Conservation (phyloP, 2,113 vertebrate species). For the Dunckerocampus dactyliophorus region DNA sequence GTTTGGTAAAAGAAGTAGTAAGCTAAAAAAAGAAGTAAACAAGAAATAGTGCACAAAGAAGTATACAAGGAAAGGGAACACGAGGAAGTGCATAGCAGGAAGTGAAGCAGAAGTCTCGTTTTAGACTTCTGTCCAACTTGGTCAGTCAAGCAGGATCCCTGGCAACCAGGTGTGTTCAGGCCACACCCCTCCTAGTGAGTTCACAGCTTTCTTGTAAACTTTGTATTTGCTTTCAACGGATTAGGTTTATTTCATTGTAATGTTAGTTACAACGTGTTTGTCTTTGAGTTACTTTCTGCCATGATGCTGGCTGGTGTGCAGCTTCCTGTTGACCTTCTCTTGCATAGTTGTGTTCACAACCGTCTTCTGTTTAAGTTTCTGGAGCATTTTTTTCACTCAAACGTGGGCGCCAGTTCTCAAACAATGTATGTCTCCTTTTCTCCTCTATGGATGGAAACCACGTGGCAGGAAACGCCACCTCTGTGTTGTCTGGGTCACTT, state of each 20-base stretch:
- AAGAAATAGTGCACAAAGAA: neutral
- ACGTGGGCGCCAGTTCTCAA: neutral
- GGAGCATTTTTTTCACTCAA: neutral
- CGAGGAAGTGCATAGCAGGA: neutral
- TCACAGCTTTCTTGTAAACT: neutral
- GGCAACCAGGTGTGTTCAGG: neutral
- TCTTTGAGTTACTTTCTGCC: neutral
- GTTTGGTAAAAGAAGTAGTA: neutral
- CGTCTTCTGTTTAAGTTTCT: no score
- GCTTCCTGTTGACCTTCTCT: no score
- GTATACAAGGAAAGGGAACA: neutral
- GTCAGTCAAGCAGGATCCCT: neutral
- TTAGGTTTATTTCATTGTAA: no score
- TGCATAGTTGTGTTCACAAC: neutral
- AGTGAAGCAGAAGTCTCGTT: neutral
- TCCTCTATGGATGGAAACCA: constrained; percentile 48
- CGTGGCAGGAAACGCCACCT: constrained; percentile 49
- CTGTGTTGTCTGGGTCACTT: constrained; percentile 36
- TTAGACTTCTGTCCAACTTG: no score
- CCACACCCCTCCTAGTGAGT: neutral
- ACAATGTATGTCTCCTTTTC: constrained; percentile 4
- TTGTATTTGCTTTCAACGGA: neutral
- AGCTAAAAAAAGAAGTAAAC: neutral
- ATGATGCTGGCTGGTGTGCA: no score
- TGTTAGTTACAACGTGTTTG: no score